Conservation (phyloP, 2,888 invertebrate species). For the Buathra laborator region DNA sequence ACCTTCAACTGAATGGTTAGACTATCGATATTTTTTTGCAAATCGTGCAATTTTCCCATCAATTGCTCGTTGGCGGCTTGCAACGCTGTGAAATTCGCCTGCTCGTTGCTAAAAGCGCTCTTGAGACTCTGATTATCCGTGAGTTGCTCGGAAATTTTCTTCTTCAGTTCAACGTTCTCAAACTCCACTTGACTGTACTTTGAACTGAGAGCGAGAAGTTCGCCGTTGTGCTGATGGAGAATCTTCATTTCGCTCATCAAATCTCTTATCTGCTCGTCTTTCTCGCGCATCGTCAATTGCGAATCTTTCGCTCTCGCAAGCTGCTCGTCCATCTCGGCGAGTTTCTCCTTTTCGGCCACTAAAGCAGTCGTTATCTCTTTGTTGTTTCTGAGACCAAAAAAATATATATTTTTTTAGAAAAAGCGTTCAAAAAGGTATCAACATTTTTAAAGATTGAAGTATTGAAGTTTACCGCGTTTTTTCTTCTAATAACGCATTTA, state of each 20-base stretch:
- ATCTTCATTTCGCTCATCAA: conserved; percentile 79
- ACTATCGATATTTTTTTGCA: conserved; percentile 80
- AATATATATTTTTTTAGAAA: background rate
- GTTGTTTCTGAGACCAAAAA: conserved; percentile 73
- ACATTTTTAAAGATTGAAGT: background rate
- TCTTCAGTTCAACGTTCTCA: conserved; percentile 80
- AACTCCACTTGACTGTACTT: conserved; percentile 78
- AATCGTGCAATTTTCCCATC: conserved; percentile 78
- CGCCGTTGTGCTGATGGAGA: conserved; percentile 81
- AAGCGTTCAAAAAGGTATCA: background rate
- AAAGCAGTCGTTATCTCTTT: conserved; percentile 74
- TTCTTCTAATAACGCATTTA: conserved; percentile 78
- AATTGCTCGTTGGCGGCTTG: conserved; percentile 80
- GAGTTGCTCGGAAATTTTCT: conserved; percentile 77
- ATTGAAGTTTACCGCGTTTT: conserved; percentile 74
- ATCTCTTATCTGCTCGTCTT: conserved; percentile 80
- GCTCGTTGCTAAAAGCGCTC: conserved; percentile 77
- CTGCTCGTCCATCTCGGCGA: conserved; percentile 77
- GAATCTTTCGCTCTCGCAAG: conserved; percentile 74
- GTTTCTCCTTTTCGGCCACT: conserved; percentile 76
- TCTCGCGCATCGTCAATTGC: conserved; percentile 76
- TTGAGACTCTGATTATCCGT: conserved; percentile 77
- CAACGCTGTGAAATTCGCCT: conserved; percentile 77
- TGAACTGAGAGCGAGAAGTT: conserved; percentile 78
- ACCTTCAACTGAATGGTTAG: conserved; percentile 81